phyloP scores from a whole-genome alignment of 2,797 vertebrate species.

The Phalloptychus januarius region DNA sequence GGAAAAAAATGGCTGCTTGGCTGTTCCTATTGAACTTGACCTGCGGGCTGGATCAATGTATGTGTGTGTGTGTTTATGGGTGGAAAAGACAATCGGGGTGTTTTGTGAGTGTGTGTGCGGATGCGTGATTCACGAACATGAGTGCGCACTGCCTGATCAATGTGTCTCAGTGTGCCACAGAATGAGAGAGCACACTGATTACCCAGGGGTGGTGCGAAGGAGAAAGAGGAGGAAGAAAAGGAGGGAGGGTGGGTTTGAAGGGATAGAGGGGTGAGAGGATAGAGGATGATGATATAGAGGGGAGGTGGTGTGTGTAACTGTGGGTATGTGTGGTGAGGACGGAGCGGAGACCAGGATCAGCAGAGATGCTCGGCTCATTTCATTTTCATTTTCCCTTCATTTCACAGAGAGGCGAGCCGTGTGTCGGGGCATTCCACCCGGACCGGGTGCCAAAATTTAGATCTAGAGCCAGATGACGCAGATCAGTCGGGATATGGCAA shows the following conservation, averaged over 20 bases:
- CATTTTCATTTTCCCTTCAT: constrained; percentile 78
- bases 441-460: constrained; percentile 66
- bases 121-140: constrained; percentile 33
- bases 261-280: constrained; percentile 47
- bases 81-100: constrained; percentile 38
- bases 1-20: constrained; percentile 59
- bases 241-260: constrained; percentile 9
- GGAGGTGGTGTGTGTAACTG: constrained; percentile 17
- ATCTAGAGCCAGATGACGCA: constrained; percentile 72
- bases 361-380: constrained; percentile 74
- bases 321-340: constrained; percentile 36
- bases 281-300: constrained; percentile 62
- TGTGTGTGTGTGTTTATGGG: constrained; percentile 62
- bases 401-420: constrained; percentile 57
- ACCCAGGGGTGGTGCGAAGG: constrained; percentile 76
- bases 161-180: constrained; percentile 81
- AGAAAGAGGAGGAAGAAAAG: constrained; percentile 20
- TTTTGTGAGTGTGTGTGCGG: constrained; percentile 48
- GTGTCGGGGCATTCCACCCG: constrained; percentile 61
- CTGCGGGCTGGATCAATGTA: constrained; percentile 84
- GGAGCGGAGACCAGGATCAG: constrained; percentile 72
- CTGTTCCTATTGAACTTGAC: constrained; percentile 86
- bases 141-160: constrained; percentile 67
- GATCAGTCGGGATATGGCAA: constrained; percentile 69
- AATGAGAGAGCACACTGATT: constrained; percentile 85